phyloP scores from a whole-genome alignment of 2,888 invertebrate genomes.

The Dynastes hyllus region DNA sequence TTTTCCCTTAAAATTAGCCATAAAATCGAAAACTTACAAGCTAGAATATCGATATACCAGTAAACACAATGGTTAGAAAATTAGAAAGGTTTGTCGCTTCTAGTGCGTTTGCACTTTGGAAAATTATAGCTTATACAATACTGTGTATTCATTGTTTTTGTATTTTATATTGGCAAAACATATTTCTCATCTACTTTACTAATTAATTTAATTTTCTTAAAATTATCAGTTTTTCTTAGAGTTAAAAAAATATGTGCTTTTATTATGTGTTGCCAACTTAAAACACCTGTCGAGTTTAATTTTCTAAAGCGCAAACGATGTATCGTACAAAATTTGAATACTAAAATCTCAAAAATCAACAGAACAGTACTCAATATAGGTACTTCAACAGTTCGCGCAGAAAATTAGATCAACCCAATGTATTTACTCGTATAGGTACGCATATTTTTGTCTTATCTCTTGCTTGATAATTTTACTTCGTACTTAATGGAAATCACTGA shows the following conservation, averaged over 20 bases:
- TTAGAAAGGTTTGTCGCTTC: neutral
- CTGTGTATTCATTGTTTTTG: too few relatives aligned
- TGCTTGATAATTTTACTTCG: neutral
- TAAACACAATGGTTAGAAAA: neutral
- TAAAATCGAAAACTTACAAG: slow-evolving; percentile 20
- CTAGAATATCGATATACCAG: slow-evolving; percentile 1
- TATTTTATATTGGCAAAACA: too few relatives aligned
- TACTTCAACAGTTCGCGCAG: neutral
- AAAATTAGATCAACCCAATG: slow-evolving; percentile 4
- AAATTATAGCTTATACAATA: too few relatives aligned
- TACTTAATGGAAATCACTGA: slow-evolving; percentile 41
- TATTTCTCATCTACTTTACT: too few relatives aligned
- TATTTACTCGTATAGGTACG: slow-evolving; percentile 10
- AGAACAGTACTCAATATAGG: neutral
- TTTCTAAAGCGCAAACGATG: neutral
- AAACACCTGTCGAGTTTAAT: too few relatives aligned
- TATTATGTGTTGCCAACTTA: too few relatives aligned
- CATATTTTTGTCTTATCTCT: neutral
- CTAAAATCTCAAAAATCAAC: neutral
- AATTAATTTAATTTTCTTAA: too few relatives aligned
- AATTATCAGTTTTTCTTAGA: too few relatives aligned
- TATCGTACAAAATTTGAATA: neutral
- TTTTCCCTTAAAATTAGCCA: slow-evolving; percentile 15
- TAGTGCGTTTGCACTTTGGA: too few relatives aligned
- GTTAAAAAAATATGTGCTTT: too few relatives aligned